These are phyloP conservation scores for Eupristina koningsbergeri DNA, from an alignment of 1,140 invertebrate species.

Conservation along the genomic window DNA sequence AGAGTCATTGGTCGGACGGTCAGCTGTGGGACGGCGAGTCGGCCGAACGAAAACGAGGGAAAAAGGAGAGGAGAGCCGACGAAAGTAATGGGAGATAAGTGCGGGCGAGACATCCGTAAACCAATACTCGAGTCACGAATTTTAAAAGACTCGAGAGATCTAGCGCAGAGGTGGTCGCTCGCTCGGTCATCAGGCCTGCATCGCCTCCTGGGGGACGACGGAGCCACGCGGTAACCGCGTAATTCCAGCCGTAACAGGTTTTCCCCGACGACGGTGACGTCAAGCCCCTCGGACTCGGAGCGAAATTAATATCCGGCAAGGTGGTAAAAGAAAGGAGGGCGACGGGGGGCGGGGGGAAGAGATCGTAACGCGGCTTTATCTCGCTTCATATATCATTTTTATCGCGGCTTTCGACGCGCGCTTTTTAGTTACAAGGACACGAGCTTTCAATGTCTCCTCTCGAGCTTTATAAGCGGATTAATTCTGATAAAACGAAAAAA, in stretches of 20 bases:
- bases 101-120: background rate
- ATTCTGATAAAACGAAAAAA: no score
- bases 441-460: background rate
- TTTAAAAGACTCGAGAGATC: background rate
- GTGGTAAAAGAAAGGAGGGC: background rate
- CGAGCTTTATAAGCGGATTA: background rate
- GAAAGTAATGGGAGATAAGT: background rate
- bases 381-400: slow-evolving; percentile 30
- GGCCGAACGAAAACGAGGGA: background rate
- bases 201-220: background rate
- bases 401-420: background rate
- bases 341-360: background rate
- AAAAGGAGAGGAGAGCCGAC: background rate
- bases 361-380: slow-evolving; percentile 25
- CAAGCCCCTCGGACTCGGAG: background rate
- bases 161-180: no score
- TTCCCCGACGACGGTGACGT: background rate
- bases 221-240: background rate
- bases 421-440: background rate
- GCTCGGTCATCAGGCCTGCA: no score
- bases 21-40: no score
- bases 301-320: background rate
- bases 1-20: no score
- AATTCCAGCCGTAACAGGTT: background rate
- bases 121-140: background rate